phyloP scores from a whole-genome alignment of 2,113 vertebrate species.

The Dicentrarchus labrax region DNA sequence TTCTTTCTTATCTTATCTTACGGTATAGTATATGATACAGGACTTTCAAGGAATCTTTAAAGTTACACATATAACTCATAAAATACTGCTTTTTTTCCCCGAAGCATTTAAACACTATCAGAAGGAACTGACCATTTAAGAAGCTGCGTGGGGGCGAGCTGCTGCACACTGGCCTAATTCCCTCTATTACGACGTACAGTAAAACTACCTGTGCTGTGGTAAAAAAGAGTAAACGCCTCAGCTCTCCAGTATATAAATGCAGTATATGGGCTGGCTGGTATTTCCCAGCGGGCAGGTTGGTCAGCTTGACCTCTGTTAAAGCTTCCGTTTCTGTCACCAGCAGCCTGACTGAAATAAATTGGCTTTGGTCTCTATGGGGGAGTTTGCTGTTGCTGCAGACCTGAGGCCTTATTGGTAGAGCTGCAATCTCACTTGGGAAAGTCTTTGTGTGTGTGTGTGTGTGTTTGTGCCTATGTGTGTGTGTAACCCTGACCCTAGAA shows the following conservation, averaged over 20 bases:
- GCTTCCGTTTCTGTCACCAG: slow-evolving; percentile 80
- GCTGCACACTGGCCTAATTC: slow-evolving; percentile 45
- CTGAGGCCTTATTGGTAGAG: slow-evolving; percentile 67
- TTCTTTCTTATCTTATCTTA: too few species aligned
- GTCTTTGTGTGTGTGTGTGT: slow-evolving; percentile 14
- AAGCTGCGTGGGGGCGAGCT: slow-evolving; percentile 9
- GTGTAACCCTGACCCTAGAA: slow-evolving; percentile 58
- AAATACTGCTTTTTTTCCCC: not conserved
- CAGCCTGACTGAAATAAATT: slow-evolving; percentile 80
- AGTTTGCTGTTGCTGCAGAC: slow-evolving; percentile 69
- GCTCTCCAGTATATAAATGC: slow-evolving; percentile 67
- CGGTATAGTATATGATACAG: too few species aligned
- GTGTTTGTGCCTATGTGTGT: slow-evolving; percentile 2
- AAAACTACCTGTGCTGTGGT: slow-evolving; percentile 59
- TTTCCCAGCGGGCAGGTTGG: slow-evolving; percentile 76
- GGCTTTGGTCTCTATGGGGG: slow-evolving; percentile 77
- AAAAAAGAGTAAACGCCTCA: slow-evolving; percentile 49
- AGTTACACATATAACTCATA: not conserved
- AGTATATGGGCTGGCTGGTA: slow-evolving; percentile 66
- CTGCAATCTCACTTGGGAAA: slow-evolving; percentile 47
- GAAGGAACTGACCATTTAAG: not conserved
- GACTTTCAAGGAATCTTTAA: not conserved
- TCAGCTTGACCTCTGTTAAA: slow-evolving; percentile 80
- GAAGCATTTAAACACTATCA: not conserved
- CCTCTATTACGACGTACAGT: slow-evolving; percentile 49